Percentiles rank a stretch among this genome's conserved stretches.
phyloP scores from a whole-genome alignment of 2,888 invertebrate genomes.

The Elysia crispata region DNA sequence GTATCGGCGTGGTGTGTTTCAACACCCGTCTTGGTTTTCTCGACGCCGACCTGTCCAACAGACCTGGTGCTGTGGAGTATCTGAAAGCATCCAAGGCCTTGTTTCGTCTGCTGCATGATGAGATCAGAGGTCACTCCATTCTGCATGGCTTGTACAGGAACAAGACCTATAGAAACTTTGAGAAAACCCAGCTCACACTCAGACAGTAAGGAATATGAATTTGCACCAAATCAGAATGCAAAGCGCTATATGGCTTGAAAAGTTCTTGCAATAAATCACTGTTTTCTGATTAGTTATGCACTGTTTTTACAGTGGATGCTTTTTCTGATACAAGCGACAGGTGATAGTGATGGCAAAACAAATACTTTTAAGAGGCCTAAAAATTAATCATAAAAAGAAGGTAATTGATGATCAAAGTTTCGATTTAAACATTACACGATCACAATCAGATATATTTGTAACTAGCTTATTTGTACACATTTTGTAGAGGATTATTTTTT shows the following conservation, averaged over 20 bases:
- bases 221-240: not conserved
- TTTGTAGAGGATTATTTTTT: too few species aligned
- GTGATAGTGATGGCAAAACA: too few species aligned
- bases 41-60: not conserved
- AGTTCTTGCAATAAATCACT: too few species aligned
- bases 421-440: too few species aligned
- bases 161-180: constrained; percentile 10
- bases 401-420: too few species aligned
- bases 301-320: too few species aligned
- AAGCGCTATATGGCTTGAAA: not conserved
- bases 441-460: too few species aligned
- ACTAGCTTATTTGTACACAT: too few species aligned
- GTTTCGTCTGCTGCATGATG: constrained; percentile 1
- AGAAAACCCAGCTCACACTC: not conserved
- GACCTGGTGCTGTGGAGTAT: not conserved
- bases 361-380: too few species aligned
- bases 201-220: not conserved
- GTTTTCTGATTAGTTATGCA: too few species aligned
- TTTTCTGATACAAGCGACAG: too few species aligned
- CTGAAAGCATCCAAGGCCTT: constrained; percentile 6
- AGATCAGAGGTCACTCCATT: not conserved
- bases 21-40: constrained; percentile 22
- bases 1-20: constrained; percentile 35
- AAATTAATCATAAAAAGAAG: too few species aligned
- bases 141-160: constrained; percentile 17